Evolutionary conservation across 2,888 invertebrate species (phyloP), one percentile per base, ranked within the genome.

Genomic region (Meandrusa payeni): DNA sequence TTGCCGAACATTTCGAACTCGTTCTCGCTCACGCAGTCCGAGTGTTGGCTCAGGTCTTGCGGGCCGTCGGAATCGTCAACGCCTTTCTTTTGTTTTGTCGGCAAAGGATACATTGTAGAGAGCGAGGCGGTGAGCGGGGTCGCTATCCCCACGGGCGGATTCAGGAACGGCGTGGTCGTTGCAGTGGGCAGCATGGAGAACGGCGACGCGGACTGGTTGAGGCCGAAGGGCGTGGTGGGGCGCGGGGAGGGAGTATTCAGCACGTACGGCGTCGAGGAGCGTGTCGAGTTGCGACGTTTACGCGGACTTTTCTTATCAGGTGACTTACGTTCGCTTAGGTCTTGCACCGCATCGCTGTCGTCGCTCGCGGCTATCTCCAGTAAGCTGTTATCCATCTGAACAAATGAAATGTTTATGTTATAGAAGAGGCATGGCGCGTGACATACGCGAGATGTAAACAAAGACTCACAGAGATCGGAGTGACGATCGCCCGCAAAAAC

Each of bases 401-500:
- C 62, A 73, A 70, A 59, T 47, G 54, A 19, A 45, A 40, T 27
- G 28, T 26, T 19, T 5, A 31, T 19, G 10, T 36, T 15, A 33
- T 43, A 47, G 33, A 43, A 37, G 46, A 42, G 43, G 48, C 42
- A 40, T 33, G 38, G 15, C 17, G 26, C 26, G 33, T 38, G n/a
- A n/a, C n/a, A n/a, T n/a, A n/a, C n/a, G n/a, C n/a, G n/a, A n/a
- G n/a, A n/a, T 37, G 54, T 57, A 55, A 57, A 56, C 55, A 57
- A 54, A 50, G 48, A 79, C 86, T 86, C 72, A 87, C 87, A 54
- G 87, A 87, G 73, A 85, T 86, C 67, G 87, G 88, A 48, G 87
- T 87, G 76, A 88, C 88, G 73, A 88, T 87, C 64, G 87, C 86
- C 61, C 87, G 79, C 61, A 88, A 81, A 71, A 88, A 88, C 82